Evolutionary conservation across 1,140 invertebrate genomes (phyloP), one percentile per base, ranked within the genome.

Genomic region (Drosophila jambulina): DNA sequence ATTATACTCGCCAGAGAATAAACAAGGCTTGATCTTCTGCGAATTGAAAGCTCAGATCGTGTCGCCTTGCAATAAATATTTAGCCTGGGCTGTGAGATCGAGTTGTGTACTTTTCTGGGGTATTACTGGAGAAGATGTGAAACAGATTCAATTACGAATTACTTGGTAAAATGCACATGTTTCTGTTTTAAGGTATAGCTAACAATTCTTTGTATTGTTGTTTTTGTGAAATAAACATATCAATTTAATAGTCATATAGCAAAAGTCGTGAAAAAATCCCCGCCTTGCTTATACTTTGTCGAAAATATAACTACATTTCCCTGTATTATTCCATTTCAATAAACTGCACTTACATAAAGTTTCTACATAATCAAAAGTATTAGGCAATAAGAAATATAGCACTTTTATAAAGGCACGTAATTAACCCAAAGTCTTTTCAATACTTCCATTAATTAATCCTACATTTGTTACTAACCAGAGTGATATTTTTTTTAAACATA

Each of bases 21-120:
- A 38, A 38, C 53, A 60, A 21, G 17, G 19, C 23, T 48, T 29
- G 9, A 32, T 23, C 10, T 61, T 51, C 45, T 23, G 43, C 45
- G 45, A 61, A 34, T n/a, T 25, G 6, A 60, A 49, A 49, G 21
- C 19, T 15, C 15, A 60, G 19, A 60, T 13, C 2, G 42, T 32
- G 19, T 27, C 25, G 4, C 17, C 9, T 48, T 59, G 9, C 25
- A 60, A 49, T 29, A 60, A 59, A 46, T 27, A 32, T 19, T 46
- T 17, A 21, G 32, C 19, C 21, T 17, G 51, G 19, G 32, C 21
- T 54, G 21, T 36, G 21, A 17, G 32, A n/a, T 54, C 53, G 21
- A 38, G 53, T 54, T 54, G 9, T 38, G 5, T n/a, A 25, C 15
- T 56, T 56, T 38, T 56, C 34, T 12, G n/a, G 1, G 9, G 21